A percentile compares a stretch with the other conserved stretches of the same genome.
Conservation (phyloP, 2,797 vertebrate species). For the Thaleichthys pacificus region DNA sequence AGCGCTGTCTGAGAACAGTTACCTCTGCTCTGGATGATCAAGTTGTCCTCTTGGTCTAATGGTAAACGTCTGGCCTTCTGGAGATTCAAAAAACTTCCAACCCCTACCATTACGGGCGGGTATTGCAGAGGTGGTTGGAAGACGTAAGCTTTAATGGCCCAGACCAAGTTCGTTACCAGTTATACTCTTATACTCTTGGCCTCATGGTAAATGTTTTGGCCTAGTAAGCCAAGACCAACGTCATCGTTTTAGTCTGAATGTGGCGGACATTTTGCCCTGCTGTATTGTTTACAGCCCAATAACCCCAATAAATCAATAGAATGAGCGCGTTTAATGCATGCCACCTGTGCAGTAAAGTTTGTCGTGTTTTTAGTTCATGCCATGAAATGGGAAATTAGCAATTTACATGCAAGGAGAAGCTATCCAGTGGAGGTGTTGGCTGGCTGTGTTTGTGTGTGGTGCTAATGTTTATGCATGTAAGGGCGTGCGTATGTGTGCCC, state of each 20-base stretch:
- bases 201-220: no score
- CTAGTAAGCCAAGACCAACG: no score
- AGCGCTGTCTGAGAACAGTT: constrained; percentile 41
- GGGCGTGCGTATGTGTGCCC: background rate
- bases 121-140: no score
- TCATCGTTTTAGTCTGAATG: background rate
- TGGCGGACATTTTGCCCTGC: constrained; percentile 28
- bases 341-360: constrained; percentile 31
- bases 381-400: constrained; percentile 42
- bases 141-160: no score
- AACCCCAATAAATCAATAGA: constrained; percentile 42
- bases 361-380: constrained; percentile 34
- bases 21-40: constrained; percentile 49
- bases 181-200: no score
- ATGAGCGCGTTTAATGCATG: constrained; percentile 36
- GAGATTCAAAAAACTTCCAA: background rate
- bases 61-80: no score
- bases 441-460: background rate
- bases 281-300: constrained; percentile 28
- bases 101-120: background rate
- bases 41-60: no score
- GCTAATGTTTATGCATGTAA: background rate
- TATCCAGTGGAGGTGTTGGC: constrained; percentile 9
- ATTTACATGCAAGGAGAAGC: constrained; percentile 31
- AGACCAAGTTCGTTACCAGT: no score